Evolutionary conservation across 2,113 vertebrate species (phyloP).

Genomic region (Peromyscus leucopus): DNA sequence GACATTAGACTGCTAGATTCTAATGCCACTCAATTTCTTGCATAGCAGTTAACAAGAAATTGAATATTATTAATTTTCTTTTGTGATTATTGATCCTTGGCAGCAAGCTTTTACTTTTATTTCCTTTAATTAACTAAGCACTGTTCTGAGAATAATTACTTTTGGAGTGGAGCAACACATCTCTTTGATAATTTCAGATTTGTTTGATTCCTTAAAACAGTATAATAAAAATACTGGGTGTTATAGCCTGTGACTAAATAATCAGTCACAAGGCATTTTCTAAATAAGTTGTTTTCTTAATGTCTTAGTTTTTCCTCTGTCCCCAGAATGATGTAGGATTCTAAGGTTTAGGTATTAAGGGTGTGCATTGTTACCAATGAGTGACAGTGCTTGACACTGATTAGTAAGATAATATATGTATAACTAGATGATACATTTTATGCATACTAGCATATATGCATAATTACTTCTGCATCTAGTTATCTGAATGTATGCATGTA

Average conservation of each 20-base stretch:
- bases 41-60: constrained; percentile 48
- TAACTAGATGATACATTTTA: background rate
- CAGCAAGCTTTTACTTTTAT: constrained; percentile 62
- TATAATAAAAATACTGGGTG: constrained; percentile 69
- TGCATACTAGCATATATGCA: background rate
- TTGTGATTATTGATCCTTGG: constrained; percentile 52
- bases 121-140: constrained; percentile 58
- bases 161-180: background rate
- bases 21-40: constrained; percentile 53
- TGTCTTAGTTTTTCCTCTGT: background rate
- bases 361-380: background rate
- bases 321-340: background rate
- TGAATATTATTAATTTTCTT: constrained; percentile 54
- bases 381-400: background rate
- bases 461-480: background rate
- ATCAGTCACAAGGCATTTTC: constrained; percentile 27
- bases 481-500: background rate
- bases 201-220: constrained; percentile 63
- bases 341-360: background rate
- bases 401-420: background rate
- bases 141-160: constrained; percentile 69
- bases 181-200: constrained; percentile 53
- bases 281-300: constrained; percentile 46
- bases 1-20: constrained; percentile 44
- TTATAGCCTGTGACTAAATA: constrained; percentile 56